Evolutionary conservation across 2,113 vertebrate species (phyloP), one percentile per base, ranked within the genome.

Genomic region (Cariama cristata): DNA sequence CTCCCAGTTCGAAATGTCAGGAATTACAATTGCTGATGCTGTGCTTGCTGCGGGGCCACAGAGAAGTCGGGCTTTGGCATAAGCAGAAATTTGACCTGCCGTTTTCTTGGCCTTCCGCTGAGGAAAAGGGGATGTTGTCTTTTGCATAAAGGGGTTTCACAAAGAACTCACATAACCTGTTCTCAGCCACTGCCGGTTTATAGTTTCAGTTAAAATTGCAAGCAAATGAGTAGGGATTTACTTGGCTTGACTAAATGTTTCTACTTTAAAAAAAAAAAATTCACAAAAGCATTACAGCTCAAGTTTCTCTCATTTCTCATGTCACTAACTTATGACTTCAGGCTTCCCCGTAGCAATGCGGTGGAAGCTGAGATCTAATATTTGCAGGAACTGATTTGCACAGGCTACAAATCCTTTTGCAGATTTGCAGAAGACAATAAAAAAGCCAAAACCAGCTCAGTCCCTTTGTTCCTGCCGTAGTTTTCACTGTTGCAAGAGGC

Each of bases 71-170:
- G 42, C 63, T 90, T 92, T 59, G 62, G 26, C 32, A 68, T 40
- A 82, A 83, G 86, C 79, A 92, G 95, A 93, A 94, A 94, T 86
- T 12, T 63, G 75, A 95, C 72, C 88, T 85, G 50, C 35, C 2
- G 0, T 68, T 94, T 84, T 52, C 74, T 77, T 71, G 88, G 67
- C 59, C 59, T 58, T 90, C 47, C 50, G 90, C 50, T 59, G 72
- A 84, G 33, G 22, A 26, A 81, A 92, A 88, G 71, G 82, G 42
- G 71, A 91, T 45, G 83, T 68, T 72, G 52, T 40, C n/a, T 90
- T 85, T 76, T 90, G 27, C 35, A 44, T 15, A 60, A 91, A 93
- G 72, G 56, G 21, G 14, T 79, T 96, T 91, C 7, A 16, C 79
- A 80, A 90, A 90, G 73, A 88, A 86, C 69, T 66, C 81, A 27